Evolutionary conservation across 2,113 vertebrate genomes (phyloP).

Genomic region (Eptesicus fuscus): DNA sequence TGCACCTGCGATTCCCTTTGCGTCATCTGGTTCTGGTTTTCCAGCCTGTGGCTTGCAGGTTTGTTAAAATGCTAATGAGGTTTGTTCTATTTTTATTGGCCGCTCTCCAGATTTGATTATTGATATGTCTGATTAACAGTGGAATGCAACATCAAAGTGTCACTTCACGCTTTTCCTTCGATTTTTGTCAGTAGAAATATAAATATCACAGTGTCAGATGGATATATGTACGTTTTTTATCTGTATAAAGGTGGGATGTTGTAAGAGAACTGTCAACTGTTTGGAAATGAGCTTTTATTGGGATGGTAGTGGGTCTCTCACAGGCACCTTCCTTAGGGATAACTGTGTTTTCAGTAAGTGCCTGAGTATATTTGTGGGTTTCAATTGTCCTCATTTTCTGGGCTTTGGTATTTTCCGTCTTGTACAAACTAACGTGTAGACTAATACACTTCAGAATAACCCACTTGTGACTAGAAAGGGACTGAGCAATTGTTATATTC

Average conservation of each 20-base stretch:
- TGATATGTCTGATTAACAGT: slow-evolving; percentile 51
- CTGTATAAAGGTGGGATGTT: slow-evolving; percentile 18
- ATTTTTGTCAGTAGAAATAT: slow-evolving; percentile 34
- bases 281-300: neutral
- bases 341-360: neutral
- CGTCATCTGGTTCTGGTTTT: slow-evolving; percentile 39
- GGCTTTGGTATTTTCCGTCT: neutral
- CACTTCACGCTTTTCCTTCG: neutral
- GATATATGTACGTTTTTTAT: neutral
- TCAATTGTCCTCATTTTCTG: neutral
- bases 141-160: slow-evolving; percentile 49
- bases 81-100: slow-evolving; percentile 64
- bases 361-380: neutral
- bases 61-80: slow-evolving; percentile 64
- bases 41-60: slow-evolving; percentile 42
- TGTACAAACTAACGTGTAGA: neutral
- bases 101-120: slow-evolving; percentile 67
- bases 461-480: neutral
- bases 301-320: neutral
- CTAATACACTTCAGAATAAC: neutral
- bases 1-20: neutral
- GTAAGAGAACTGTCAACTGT: neutral
- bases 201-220: slow-evolving; percentile 27
- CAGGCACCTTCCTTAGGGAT: neutral
- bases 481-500: neutral